Conservation (phyloP, 2,113 vertebrate species). For the Microcebus griseorufus region DNA sequence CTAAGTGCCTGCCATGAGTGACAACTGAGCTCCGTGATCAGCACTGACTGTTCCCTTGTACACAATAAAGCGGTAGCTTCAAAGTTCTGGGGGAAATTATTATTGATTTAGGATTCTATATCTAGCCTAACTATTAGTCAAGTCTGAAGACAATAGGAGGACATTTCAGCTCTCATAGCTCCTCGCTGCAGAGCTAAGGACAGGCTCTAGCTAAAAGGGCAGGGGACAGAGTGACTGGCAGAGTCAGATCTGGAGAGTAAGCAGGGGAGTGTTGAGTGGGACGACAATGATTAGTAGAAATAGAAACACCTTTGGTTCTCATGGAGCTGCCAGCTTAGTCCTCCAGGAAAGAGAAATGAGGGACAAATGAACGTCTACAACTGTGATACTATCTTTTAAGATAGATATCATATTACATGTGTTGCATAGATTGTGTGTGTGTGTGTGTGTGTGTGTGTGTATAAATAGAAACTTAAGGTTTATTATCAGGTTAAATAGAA, state of each 20-base stretch:
- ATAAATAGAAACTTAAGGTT: neutral
- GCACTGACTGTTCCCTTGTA: neutral
- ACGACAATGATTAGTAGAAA: neutral
- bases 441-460: no score
- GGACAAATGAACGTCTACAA: neutral
- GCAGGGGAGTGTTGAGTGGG: no score
- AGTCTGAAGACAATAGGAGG: neutral
- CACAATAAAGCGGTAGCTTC: neutral
- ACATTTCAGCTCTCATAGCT: no score
- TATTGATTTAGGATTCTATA: neutral
- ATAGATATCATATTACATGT: neutral
- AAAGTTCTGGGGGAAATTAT: neutral
- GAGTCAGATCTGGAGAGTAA: neutral
- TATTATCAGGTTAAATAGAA: neutral
- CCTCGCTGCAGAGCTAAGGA: neutral
- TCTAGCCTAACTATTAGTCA: neutral
- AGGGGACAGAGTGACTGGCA: neutral
- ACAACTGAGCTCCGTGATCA: no score
- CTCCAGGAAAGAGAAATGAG: neutral
- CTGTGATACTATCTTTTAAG: neutral
- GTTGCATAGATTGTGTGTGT: neutral
- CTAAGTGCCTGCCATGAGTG: accelerated
- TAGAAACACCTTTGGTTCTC: accelerated
- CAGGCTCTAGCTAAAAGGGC: neutral
- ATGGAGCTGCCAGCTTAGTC: neutral